Evolutionary conservation across 1,140 invertebrate species (phyloP).

Genomic region (Carcinoscorpius rotundicauda): DNA sequence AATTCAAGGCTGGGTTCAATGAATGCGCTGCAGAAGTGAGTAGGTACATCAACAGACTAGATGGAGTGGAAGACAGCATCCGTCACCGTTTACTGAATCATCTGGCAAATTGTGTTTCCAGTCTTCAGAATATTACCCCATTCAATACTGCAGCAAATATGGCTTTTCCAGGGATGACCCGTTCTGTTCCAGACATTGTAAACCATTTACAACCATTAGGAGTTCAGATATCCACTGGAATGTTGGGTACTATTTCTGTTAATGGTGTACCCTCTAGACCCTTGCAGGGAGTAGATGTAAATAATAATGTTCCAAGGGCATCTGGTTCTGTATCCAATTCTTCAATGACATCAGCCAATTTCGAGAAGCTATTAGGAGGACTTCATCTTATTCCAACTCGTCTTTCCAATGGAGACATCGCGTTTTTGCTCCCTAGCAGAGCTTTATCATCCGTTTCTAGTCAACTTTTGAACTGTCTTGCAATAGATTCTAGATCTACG

Average conservation of each 20-base stretch:
- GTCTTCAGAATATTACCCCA: constrained; percentile 33
- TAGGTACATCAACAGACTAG: constrained; percentile 60
- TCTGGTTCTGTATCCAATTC: no score
- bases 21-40: constrained; percentile 86
- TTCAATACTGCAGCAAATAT: constrained; percentile 11
- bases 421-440: constrained; percentile 45
- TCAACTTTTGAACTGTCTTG: constrained; percentile 6
- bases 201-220: constrained; percentile 11
- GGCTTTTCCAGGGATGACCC: constrained; percentile 1
- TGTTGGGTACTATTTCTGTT: not conserved
- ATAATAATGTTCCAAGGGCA: no score
- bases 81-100: constrained; percentile 77
- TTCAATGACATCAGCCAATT: no score
- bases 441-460: constrained; percentile 5
- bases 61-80: constrained; percentile 68
- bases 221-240: constrained; percentile 12
- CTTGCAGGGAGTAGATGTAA: no score
- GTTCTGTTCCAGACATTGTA: constrained; percentile 3
- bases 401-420: constrained; percentile 47
- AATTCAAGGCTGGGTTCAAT: constrained; percentile 78
- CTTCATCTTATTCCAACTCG: constrained; percentile 57
- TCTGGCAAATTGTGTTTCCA: constrained; percentile 40
- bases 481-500: constrained; percentile 9
- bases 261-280: no score
- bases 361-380: constrained; percentile 28